Conservation (phyloP, 2,113 vertebrate species). For the Aspidoscelis tigris region DNA sequence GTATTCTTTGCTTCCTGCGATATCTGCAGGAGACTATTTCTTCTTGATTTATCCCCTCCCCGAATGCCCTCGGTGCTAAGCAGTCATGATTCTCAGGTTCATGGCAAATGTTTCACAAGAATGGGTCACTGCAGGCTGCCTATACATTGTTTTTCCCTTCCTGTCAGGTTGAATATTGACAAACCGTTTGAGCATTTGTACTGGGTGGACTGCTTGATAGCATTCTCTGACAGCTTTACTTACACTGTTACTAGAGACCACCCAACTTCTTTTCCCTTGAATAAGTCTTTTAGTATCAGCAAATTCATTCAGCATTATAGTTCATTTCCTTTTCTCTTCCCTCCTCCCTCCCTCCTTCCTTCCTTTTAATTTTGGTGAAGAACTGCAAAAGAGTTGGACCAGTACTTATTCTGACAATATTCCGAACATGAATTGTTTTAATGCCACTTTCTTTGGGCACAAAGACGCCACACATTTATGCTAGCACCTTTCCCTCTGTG, state of each 20-base stretch:
- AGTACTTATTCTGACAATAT: neutral
- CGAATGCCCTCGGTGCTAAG: conserved; percentile 38
- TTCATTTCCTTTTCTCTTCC: neutral
- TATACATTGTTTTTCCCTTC: conserved; percentile 43
- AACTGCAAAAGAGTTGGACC: neutral
- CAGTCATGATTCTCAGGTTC: conserved; percentile 43
- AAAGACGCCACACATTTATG: conserved; percentile 15
- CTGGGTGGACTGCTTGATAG: conserved; percentile 38
- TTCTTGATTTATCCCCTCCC: neutral
- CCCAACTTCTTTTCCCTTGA: conserved; percentile 51
- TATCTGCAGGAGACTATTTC: neutral
- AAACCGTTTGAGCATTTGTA: conserved; percentile 58
- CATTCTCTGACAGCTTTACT: conserved; percentile 54
- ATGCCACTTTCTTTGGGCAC: neutral
- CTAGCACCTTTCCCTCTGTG: neutral
- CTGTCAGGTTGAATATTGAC: conserved; percentile 62
- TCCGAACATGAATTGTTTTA: neutral
- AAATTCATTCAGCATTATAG: conserved; percentile 53
- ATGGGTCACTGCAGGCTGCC: conserved; percentile 31
- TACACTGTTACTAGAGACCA: conserved; percentile 50
- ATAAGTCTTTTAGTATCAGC: conserved; percentile 50
- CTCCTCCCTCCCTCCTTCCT: conserved; percentile 21
- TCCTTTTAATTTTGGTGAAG: neutral
- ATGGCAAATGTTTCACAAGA: conserved; percentile 51
- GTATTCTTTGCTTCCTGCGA: neutral